These are phyloP conservation scores for Cecropterus lyciades DNA, from an alignment of 1,140 invertebrate species.

Conservation along the genomic window DNA sequence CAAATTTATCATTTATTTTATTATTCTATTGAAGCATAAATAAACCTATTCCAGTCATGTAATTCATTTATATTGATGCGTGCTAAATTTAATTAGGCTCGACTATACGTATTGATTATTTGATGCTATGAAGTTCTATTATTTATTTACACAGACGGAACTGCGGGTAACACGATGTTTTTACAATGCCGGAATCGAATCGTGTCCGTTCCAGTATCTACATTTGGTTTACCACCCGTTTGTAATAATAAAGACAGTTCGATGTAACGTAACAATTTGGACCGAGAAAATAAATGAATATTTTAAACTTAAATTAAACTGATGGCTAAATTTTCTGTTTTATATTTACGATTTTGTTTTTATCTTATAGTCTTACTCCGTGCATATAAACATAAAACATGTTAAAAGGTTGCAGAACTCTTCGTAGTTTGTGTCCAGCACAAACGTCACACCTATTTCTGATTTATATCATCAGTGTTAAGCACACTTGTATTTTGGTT, in stretches of 20 bases:
- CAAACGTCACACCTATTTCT: too few species aligned
- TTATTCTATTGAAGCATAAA: too few species aligned
- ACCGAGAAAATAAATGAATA: background rate
- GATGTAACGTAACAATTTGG: conserved; percentile 14
- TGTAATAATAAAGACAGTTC: background rate
- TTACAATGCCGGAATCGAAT: conserved; percentile 30
- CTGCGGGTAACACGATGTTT: conserved; percentile 40
- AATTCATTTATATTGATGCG: background rate
- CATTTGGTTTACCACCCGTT: background rate
- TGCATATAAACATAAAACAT: too few species aligned
- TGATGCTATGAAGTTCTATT: conserved; percentile 38
- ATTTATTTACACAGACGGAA: conserved; percentile 51
- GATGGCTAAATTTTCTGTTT: too few species aligned
- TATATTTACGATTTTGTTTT: too few species aligned
- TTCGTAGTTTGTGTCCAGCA: too few species aligned
- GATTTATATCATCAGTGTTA: too few species aligned
- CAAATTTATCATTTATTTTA: too few species aligned
- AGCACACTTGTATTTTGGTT: too few species aligned
- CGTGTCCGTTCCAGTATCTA: conserved; percentile 7
- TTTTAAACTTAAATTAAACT: background rate
- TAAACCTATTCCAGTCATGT: too few species aligned
- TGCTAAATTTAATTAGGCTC: conserved; percentile 49
- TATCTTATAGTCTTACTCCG: too few species aligned
- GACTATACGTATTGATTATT: conserved; percentile 49
- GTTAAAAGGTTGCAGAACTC: too few species aligned